Evolutionary conservation across 2,888 invertebrate species (phyloP).

Genomic region (Microchrysa polita): DNA sequence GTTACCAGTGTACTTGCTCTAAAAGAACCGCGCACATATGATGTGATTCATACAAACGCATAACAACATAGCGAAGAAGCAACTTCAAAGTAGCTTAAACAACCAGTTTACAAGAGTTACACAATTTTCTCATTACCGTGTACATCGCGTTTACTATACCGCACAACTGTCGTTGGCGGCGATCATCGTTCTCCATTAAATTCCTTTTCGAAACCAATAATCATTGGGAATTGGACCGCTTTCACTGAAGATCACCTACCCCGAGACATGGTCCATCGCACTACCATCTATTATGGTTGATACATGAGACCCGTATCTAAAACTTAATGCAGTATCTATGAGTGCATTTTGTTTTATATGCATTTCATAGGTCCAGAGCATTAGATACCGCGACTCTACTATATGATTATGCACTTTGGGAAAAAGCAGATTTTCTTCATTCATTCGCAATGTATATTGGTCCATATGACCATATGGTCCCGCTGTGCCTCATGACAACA

Average conservation of each 20-base stretch:
- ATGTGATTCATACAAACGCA: slow-evolving; percentile 6
- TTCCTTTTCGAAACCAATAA: slow-evolving; percentile 28
- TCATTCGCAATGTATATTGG: slow-evolving; percentile 21
- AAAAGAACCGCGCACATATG: slow-evolving; percentile 9
- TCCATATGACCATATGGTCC: slow-evolving; percentile 45
- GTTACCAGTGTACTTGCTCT: slow-evolving; percentile 11
- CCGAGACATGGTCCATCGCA: slow-evolving; percentile 1
- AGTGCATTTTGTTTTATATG: not conserved
- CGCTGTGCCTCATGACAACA: slow-evolving; percentile 33
- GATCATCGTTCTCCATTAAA: slow-evolving; percentile 22
- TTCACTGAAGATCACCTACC: slow-evolving; percentile 39
- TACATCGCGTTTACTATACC: slow-evolving; percentile 8
- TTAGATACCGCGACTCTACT: not conserved
- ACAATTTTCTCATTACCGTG: slow-evolving; percentile 41
- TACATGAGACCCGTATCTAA: not conserved
- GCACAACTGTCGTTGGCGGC: not conserved
- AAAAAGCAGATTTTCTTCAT: slow-evolving; percentile 38
- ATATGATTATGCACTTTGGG: slow-evolving; percentile 19
- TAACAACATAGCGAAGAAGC: slow-evolving; percentile 13
- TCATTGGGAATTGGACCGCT: slow-evolving; percentile 41
- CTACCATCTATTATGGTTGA: slow-evolving; percentile 30
- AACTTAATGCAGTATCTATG: not conserved
- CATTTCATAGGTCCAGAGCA: not conserved
- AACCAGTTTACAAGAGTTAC: slow-evolving; percentile 41
- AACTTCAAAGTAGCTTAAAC: not conserved